Percentiles rank a stretch among this genome's conserved stretches.
Evolutionary conservation across 2,113 vertebrate genomes (phyloP).

Genomic region (Pachycephala philippinensis): DNA sequence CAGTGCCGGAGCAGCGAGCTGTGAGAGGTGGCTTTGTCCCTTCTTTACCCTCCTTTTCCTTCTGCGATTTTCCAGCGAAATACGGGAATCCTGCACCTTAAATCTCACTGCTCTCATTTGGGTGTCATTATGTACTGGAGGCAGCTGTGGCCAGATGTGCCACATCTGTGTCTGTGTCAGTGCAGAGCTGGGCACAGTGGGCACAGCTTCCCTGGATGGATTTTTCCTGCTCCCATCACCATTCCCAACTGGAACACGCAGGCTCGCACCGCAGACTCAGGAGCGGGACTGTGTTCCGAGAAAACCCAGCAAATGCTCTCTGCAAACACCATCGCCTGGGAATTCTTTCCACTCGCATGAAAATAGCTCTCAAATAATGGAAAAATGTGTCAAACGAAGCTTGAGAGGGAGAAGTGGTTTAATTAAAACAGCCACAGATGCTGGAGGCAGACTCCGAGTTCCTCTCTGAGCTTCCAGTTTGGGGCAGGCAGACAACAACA

Average conservation of each 20-base stretch:
- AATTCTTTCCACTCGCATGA: conserved; percentile 44
- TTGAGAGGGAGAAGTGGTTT: background rate
- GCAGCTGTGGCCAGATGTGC: background rate
- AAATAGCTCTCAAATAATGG: background rate
- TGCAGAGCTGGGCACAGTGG: background rate
- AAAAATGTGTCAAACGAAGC: background rate
- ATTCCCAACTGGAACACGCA: background rate
- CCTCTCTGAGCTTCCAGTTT: background rate
- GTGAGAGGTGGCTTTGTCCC: accelerated
- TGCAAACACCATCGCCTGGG: background rate
- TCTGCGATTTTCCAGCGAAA: background rate
- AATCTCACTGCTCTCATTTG: background rate
- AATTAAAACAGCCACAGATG: background rate
- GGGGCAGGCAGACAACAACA: background rate
- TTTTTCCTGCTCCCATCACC: background rate
- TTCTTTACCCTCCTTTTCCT: background rate
- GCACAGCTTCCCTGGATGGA: background rate
- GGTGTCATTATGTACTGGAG: accelerated
- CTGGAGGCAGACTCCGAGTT: background rate
- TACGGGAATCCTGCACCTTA: background rate
- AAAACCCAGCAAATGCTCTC: background rate
- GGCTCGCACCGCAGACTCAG: background rate
- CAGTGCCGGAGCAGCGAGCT: background rate
- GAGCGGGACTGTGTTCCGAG: background rate
- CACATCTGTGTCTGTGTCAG: too few species aligned